A percentile compares a stretch with the other conserved stretches of the same genome.
phyloP scores from a whole-genome alignment of 1,140 invertebrate genomes.

The Pogonognathellus flavescens region DNA sequence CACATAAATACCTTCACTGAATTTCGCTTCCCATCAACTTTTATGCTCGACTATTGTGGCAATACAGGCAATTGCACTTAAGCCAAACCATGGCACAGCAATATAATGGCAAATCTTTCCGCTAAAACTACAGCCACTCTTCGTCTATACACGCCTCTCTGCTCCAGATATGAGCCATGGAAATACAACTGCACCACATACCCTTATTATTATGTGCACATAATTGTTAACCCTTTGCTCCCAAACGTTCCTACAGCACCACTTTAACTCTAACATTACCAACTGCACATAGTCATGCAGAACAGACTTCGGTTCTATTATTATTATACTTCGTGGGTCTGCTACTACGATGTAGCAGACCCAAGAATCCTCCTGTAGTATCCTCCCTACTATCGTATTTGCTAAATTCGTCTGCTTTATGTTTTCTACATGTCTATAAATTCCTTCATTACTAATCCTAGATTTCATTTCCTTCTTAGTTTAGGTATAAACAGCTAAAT shows the following conservation, averaged over 20 bases:
- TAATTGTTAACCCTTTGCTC: too few relatives aligned
- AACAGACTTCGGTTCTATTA: background rate
- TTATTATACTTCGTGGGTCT: background rate
- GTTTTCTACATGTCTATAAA: background rate
- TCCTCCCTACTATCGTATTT: too few relatives aligned
- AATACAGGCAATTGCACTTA: constrained; percentile 59
- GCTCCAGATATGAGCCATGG: too few relatives aligned
- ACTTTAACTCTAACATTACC: too few relatives aligned
- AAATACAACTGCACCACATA: too few relatives aligned
- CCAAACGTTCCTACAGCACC: too few relatives aligned
- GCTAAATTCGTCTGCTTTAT: background rate
- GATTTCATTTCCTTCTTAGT: background rate
- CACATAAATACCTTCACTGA: constrained; percentile 31
- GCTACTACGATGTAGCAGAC: too few relatives aligned
- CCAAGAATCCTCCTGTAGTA: too few relatives aligned
- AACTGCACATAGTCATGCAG: too few relatives aligned
- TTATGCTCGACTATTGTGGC: constrained; percentile 53
- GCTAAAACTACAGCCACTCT: background rate
- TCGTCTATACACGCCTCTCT: background rate
- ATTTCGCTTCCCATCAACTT: constrained; percentile 53
- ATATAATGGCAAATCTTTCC: background rate
- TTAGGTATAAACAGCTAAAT: background rate
- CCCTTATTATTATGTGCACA: too few relatives aligned
- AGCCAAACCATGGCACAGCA: constrained; percentile 25
- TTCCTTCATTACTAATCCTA: constrained; percentile 8